Evolutionary conservation across 2,797 vertebrate species (phyloP).

Genomic region (Miichthys miiuy): DNA sequence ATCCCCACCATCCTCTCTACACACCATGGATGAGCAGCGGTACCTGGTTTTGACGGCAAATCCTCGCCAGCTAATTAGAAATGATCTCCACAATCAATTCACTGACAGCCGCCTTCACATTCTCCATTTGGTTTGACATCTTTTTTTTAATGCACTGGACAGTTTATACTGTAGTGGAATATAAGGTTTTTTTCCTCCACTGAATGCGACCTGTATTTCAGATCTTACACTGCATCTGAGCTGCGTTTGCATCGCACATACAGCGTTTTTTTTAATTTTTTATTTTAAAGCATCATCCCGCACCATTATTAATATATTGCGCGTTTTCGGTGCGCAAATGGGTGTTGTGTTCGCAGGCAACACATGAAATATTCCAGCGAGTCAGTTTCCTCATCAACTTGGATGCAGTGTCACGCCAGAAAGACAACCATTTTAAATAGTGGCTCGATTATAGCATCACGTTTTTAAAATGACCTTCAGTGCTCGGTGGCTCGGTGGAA

Average conservation of each 20-base stretch:
- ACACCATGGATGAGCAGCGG: slow-evolving; percentile 34
- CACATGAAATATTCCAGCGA: slow-evolving; percentile 25
- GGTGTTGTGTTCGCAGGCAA: slow-evolving; percentile 17
- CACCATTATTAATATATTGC: slow-evolving; percentile 41
- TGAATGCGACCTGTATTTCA: slow-evolving; percentile 24
- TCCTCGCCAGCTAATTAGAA: slow-evolving; percentile 67
- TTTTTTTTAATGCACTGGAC: neutral
- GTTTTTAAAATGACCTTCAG: slow-evolving; percentile 85
- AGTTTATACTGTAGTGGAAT: neutral
- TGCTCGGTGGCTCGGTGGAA: slow-evolving; percentile 62
- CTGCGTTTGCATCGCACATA: slow-evolving; percentile 22
- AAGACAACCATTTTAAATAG: slow-evolving; percentile 73
- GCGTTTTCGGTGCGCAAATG: slow-evolving; percentile 50
- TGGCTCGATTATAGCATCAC: slow-evolving; percentile 52
- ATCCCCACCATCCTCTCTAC: neutral
- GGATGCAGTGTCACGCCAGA: slow-evolving; percentile 39
- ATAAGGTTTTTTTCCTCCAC: neutral
- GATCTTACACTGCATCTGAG: slow-evolving; percentile 7
- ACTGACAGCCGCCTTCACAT: neutral
- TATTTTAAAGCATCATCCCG: slow-evolving; percentile 29
- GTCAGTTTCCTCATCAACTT: slow-evolving; percentile 47
- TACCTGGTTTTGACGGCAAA: slow-evolving; percentile 51
- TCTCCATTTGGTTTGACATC: neutral
- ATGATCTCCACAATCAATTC: neutral
- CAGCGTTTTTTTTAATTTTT: slow-evolving; percentile 21